phyloP scores from a whole-genome alignment of 2,888 invertebrate species.

The Saturnia pavonia region DNA sequence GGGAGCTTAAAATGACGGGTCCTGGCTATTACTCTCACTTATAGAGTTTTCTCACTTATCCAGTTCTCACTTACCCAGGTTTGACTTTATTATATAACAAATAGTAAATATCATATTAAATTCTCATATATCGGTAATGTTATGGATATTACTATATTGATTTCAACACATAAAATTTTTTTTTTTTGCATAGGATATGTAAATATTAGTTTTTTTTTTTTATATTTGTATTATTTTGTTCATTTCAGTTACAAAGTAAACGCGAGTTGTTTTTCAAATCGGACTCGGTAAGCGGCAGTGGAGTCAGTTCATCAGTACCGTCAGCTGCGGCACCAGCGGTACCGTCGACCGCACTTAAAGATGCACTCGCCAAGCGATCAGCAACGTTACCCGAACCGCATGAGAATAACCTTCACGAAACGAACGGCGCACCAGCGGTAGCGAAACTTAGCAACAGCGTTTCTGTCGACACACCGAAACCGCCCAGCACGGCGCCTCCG shows the following conservation, averaged over 20 bases:
- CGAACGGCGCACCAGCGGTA: constrained; percentile 63
- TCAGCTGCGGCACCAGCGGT: constrained; percentile 71
- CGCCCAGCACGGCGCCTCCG: constrained; percentile 67
- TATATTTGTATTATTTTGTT: constrained; percentile 30
- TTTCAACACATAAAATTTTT: not conserved
- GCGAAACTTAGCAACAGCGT: constrained; percentile 72
- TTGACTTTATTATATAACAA: too few species aligned
- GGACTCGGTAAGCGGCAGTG: constrained; percentile 80
- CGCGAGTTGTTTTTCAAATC: constrained; percentile 94
- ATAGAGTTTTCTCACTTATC: too few species aligned
- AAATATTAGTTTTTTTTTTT: not conserved
- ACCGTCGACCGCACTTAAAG: constrained; percentile 78
- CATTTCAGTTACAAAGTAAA: constrained; percentile 89
- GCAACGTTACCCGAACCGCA: constrained; percentile 70
- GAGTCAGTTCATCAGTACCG: constrained; percentile 68
- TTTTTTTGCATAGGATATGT: not conserved
- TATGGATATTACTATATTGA: not conserved
- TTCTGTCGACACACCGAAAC: constrained; percentile 66
- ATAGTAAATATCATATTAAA: not conserved
- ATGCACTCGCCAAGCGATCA: constrained; percentile 72
- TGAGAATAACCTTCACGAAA: constrained; percentile 76
- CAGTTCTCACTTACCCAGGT: too few species aligned
- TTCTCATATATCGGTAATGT: not conserved
- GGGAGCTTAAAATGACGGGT: too few species aligned
- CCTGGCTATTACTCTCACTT: too few species aligned